Evolutionary conservation across 2,113 vertebrate species (phyloP).

Genomic region (Prochilodus magdalenae): DNA sequence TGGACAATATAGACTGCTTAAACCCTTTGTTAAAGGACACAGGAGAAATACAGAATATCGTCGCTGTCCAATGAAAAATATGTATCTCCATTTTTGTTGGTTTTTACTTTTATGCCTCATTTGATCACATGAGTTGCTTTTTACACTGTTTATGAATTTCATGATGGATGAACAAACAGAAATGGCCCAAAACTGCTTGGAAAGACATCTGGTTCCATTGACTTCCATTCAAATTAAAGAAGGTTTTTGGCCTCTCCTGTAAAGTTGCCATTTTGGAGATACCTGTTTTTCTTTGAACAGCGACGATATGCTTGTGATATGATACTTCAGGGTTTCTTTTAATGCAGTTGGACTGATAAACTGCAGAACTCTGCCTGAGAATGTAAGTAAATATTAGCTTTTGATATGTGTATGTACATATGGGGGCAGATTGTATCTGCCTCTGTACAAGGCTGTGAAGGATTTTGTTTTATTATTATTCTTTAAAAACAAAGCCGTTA

Average conservation of each 20-base stretch:
- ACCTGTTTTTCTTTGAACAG: no score
- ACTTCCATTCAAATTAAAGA: no score
- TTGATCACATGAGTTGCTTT: no score
- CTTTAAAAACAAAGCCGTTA: background rate
- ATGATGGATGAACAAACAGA: no score
- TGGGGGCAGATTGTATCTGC: background rate
- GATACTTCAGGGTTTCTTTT: background rate
- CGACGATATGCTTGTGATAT: background rate
- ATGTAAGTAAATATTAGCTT: background rate
- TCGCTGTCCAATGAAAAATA: no score
- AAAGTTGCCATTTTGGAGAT: no score
- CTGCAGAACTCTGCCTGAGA: background rate
- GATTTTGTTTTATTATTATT: background rate
- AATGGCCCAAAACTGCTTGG: no score
- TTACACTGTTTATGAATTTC: no score
- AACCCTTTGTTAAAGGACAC: background rate
- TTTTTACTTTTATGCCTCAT: no score
- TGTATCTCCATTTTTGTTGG: no score
- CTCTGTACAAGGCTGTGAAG: background rate
- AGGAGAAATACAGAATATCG: background rate
- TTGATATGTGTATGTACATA: slow-evolving; percentile 6
- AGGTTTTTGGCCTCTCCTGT: no score
- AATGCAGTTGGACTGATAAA: background rate
- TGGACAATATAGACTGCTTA: background rate
- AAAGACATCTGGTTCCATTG: no score